Evolutionary conservation across 2,888 invertebrate species (phyloP), one percentile per base, ranked within the genome.

Genomic region (Lagria hirta): DNA sequence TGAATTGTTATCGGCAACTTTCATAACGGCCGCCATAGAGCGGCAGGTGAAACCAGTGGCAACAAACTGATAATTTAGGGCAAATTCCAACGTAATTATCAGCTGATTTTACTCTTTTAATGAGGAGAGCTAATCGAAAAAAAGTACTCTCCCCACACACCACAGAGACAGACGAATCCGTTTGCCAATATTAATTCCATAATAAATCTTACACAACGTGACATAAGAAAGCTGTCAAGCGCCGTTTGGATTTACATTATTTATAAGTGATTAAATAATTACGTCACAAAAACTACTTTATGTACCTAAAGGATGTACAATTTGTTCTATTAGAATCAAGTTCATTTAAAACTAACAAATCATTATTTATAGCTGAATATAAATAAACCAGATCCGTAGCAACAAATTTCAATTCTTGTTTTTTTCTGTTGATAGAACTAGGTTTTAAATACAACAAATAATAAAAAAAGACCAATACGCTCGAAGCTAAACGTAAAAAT

Each of bases 1-100:
- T 52, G 55, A 60, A 60, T 57, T 60, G 58, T 60, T 56, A 55
- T 57, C 57, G 52, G 41, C 49, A 37, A 52, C 54, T 60, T 60
- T 48, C 47, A 48, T 48, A 48, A 48, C 35, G 27, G 11, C n/a
- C n/a, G n/a, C 26, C 29, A 43, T 48, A 49, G 37, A 49, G 51
- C 51, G 54, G 55, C 58, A 57, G 55, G 58, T 58, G 58, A 54
- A 58, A 54, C 52, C 49, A 41, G 48, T 54, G 50, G 52, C 50
- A 18, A 13, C 17, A 12, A 13, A 15, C 11, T 40, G 43, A 44
- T 45, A 47, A 57, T 55, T 56, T 51, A 55, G 52, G 48, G 37
- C 52, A 52, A 54, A 56, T 56, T 52, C 51, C 49, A 21, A 17
- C 35, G 45, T 36, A 52, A 52, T 54, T 52, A 50, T 43, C 41